Evolutionary conservation across 2,797 vertebrate species (phyloP).

Genomic region (Cirrhinus molitorella): DNA sequence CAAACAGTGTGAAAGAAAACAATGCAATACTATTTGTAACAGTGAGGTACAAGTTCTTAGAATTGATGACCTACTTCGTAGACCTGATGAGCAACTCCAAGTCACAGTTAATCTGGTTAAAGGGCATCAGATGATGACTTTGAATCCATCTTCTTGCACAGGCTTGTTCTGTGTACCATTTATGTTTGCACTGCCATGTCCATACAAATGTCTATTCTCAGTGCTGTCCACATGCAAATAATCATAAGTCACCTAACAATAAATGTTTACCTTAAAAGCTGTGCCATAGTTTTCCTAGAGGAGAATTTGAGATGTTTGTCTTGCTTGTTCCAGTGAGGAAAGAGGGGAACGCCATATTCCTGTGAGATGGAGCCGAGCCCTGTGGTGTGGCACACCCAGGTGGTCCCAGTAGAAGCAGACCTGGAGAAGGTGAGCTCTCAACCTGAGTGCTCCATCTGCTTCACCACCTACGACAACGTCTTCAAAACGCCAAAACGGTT

Average conservation of each 20-base stretch:
- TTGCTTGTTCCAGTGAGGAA: constrained; percentile 4
- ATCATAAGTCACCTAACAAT: constrained; percentile 2
- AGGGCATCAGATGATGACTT: constrained; percentile 1
- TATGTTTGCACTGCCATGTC: constrained; percentile 31
- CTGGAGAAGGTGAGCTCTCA: constrained; percentile 72
- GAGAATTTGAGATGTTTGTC: not conserved
- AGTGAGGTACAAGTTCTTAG: not conserved
- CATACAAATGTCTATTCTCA: constrained; percentile 22
- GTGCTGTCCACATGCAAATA: constrained; percentile 22
- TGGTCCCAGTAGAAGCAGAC: constrained; percentile 42
- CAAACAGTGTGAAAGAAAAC: not conserved
- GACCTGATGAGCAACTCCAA: not conserved
- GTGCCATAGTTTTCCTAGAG: constrained; percentile 14
- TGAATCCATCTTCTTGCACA: not conserved
- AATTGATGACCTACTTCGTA: constrained; percentile 15
- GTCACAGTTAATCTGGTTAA: constrained; percentile 6
- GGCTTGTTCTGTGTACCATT: constrained; percentile 30
- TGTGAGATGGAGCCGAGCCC: constrained; percentile 75
- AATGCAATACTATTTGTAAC: constrained; percentile 10
- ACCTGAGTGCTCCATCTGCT: constrained; percentile 95
- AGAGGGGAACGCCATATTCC: not conserved
- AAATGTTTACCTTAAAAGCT: constrained; percentile 11
- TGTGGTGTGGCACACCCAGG: constrained; percentile 81
- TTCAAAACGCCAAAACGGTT: constrained; percentile 95
- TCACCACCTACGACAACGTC: constrained; percentile 91